Conservation (phyloP, 1,140 invertebrate species). For the Drosophila burlai region DNA sequence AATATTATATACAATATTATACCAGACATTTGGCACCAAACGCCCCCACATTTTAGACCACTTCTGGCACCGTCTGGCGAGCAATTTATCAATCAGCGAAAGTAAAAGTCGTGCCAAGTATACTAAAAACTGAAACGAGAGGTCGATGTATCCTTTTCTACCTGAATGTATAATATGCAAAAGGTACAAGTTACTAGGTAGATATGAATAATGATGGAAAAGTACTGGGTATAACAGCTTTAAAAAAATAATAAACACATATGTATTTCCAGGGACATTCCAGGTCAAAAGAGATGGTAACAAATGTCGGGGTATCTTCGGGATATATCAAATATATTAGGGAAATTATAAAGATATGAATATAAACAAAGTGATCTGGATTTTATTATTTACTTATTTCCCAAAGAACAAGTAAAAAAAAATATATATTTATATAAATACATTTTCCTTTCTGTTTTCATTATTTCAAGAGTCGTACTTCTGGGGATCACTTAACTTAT, state of each 20-base stretch:
- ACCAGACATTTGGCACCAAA: too few relatives aligned
- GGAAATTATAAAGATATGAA: background rate
- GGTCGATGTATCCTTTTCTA: slow-evolving; percentile 3
- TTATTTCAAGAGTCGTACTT: background rate
- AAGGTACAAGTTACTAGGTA: background rate
- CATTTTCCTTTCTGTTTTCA: background rate
- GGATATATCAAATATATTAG: too few relatives aligned
- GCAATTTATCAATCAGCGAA: slow-evolving; percentile 36
- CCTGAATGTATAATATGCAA: slow-evolving; percentile 1
- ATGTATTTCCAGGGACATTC: background rate
- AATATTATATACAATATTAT: slow-evolving; percentile 1
- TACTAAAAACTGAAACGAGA: background rate
- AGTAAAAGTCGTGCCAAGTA: slow-evolving; percentile 30
- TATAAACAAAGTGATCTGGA: background rate
- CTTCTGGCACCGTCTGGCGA: slow-evolving; percentile 14
- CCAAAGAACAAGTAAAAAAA: background rate
- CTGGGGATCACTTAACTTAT: slow-evolving; percentile 31
- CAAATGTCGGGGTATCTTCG: background rate
- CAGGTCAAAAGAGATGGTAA: background rate
- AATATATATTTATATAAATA: too few relatives aligned
- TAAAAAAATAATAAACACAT: background rate
- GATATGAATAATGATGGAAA: slow-evolving; percentile 2
- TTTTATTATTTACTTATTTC: background rate
- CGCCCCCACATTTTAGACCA: background rate
- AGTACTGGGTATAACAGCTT: background rate